Evolutionary conservation across 2,888 invertebrate genomes (phyloP), one percentile per base, ranked within the genome.

Genomic region (Malacosoma neustria): DNA sequence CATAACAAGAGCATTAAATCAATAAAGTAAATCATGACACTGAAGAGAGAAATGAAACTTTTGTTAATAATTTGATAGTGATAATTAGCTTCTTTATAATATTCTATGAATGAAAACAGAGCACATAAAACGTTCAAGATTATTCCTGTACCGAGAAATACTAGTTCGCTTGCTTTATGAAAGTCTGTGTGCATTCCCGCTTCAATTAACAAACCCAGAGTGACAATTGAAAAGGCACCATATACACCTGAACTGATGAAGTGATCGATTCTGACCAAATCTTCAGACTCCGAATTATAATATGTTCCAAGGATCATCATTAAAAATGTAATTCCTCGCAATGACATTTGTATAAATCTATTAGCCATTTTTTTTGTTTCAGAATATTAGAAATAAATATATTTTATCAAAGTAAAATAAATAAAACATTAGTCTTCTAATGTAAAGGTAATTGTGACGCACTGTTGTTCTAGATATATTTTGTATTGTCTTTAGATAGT

Each of bases 191-290:
- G 39, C 2, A 79, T 38, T 3, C 61, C 72, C 3, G 55, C 57
- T 43, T 79, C 73, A 2, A 74, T 29, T 3, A 75, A 42, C 13
- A 77, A 57, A 1, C 74, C 77, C 1, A 74, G 38, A 1, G 58
- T 52, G 2, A 72, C 36, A 1, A 70, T 39, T 1, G 54, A 30
- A 33, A 57, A 67, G 9, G 63, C 47, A 2, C 76, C 74, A 13
- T 57, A 72, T 0, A 69, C 51, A 14, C 75, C 79, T 1, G 59
- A 50, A 44, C 66, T 62, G 2, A 68, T 11, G 34, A 73, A 79
- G 34, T 53, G 55, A 13, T 45, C 41, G 1, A 52, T 38, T 1
- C 54, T 42, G 9, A 46, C 42, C 34, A 69, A 39, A 11, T 63
- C 38, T 1, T 34, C 32, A 37, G 43, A 39, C 41, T 73, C 76